Conservation (phyloP, 2,797 vertebrate genomes). For the Philypnodon macrostomus region DNA sequence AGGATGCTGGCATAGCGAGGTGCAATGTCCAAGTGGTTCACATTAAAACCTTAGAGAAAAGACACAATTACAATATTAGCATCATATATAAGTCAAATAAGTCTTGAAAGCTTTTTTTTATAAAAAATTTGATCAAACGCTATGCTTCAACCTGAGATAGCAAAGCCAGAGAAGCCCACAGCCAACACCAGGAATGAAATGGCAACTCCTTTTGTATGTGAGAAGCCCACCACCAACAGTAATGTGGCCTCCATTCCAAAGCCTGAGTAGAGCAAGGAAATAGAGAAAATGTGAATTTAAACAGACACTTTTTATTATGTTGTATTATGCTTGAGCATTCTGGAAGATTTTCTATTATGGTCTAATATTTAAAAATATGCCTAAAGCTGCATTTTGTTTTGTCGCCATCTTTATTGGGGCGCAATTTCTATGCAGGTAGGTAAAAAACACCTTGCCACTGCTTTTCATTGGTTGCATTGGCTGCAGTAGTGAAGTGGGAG, state of each 20-base stretch:
- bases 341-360: no score
- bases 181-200: conserved; percentile 89
- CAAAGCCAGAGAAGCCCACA: conserved; percentile 91
- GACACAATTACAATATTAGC: background rate
- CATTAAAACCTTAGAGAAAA: conserved; percentile 83
- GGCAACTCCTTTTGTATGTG: conserved; percentile 86
- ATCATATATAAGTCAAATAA: no score
- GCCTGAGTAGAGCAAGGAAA: conserved; percentile 52
- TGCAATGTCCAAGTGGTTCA: conserved; percentile 92
- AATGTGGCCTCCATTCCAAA: conserved; percentile 92
- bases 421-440: no score
- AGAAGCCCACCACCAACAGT: conserved; percentile 90
- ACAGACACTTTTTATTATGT: background rate
- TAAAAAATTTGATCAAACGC: no score
- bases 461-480: no score
- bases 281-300: background rate
- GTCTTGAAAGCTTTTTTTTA: no score
- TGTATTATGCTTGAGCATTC: no score
- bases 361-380: no score
- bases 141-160: conserved; percentile 84
- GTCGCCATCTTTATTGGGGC: no score
- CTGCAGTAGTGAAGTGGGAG: no score
- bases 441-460: no score
- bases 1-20: conserved; percentile 91
- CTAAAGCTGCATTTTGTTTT: no score